These are phyloP conservation scores for Gymnobelideus leadbeateri DNA, from an alignment of 2,113 vertebrate species.

Conservation along the genomic window DNA sequence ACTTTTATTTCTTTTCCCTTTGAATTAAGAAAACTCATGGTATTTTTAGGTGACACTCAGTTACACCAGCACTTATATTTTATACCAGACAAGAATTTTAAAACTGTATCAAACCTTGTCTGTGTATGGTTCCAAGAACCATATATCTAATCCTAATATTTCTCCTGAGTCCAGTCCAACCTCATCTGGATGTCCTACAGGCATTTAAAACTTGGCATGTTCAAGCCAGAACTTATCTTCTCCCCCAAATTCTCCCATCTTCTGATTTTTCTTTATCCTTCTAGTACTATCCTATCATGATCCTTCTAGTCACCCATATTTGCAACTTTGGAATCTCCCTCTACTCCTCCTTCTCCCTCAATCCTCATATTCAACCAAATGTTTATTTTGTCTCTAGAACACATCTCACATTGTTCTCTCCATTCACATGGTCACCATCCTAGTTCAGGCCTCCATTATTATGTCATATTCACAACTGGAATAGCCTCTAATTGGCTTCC, in stretches of 20 bases:
- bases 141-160: not conserved
- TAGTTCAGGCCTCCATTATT: not conserved
- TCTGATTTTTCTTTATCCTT: not conserved
- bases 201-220: not conserved
- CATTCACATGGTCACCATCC: not conserved
- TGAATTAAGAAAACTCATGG: slow-evolving; percentile 25
- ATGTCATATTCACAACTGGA: not conserved
- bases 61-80: slow-evolving; percentile 26
- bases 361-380: not conserved
- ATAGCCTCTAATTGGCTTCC: not conserved
- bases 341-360: not conserved
- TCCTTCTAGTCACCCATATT: not conserved
- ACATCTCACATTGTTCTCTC: not conserved
- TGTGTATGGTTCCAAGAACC: not conserved
- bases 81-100: slow-evolving; percentile 46
- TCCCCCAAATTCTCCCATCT: not conserved
- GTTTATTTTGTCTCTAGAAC: not conserved
- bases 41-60: slow-evolving; percentile 42
- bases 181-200: not conserved
- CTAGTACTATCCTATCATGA: too few relatives aligned
- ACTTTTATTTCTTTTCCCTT: slow-evolving; percentile 10
- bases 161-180: not conserved
- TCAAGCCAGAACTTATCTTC: not conserved
- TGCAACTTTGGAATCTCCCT: not conserved
- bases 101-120: slow-evolving; percentile 17